Evolutionary conservation across 2,797 vertebrate species (phyloP).

Genomic region (Rhinogobio ventralis): DNA sequence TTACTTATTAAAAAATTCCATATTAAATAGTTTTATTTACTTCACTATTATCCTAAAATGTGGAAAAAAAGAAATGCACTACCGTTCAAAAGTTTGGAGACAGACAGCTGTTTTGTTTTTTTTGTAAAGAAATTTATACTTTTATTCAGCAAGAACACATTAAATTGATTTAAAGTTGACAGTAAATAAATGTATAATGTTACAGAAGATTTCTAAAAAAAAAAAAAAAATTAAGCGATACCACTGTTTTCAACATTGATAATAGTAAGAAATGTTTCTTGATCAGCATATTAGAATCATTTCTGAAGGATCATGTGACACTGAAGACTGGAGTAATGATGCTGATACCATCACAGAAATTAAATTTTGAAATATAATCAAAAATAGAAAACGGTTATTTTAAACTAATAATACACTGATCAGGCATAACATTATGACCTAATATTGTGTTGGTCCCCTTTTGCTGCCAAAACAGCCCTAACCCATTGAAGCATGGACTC

Average conservation of each 20-base stretch:
- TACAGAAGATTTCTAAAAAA: neutral
- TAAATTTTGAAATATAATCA: neutral
- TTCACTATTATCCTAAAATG: neutral
- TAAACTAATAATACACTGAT: neutral
- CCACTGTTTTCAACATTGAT: neutral
- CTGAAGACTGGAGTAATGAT: neutral
- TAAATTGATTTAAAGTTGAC: neutral
- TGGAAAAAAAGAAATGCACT: neutral
- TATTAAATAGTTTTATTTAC: neutral
- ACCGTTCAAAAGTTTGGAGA: neutral
- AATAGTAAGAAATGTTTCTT: neutral
- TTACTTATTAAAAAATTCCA: neutral
- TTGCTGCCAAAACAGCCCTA: too few relatives aligned
- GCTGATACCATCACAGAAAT: neutral
- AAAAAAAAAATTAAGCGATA: neutral
- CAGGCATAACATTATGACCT: too few relatives aligned
- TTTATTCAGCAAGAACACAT: neutral
- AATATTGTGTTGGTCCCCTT: too few relatives aligned
- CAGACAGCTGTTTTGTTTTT: neutral
- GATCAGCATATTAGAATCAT: neutral
- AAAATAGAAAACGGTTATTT: neutral
- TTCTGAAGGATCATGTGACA: neutral
- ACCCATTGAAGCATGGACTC: too few relatives aligned
- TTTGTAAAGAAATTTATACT: neutral
- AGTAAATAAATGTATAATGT: neutral